Evolutionary conservation across 2,113 vertebrate species (phyloP).

Genomic region (Caranx ignobilis): DNA sequence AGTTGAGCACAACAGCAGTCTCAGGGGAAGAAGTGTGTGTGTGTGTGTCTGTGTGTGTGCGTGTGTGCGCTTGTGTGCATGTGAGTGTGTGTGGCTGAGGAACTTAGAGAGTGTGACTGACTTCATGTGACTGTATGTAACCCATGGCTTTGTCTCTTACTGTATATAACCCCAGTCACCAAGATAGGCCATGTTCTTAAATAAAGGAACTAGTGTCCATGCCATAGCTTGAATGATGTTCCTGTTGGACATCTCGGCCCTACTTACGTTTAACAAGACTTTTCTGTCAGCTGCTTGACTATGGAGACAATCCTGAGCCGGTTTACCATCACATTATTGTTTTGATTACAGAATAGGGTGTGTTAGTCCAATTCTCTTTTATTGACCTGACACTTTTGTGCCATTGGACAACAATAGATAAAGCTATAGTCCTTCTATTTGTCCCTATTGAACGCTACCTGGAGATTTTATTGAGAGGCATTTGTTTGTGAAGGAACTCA

Average conservation of each 20-base stretch:
- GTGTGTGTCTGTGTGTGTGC: conserved; percentile 25
- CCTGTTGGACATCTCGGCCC: conserved; percentile 34
- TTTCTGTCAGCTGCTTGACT: conserved; percentile 75
- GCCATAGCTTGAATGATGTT: conserved; percentile 49
- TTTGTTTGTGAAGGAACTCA: conserved; percentile 50
- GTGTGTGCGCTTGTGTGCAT: conserved; percentile 34
- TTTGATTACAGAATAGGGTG: conserved; percentile 25
- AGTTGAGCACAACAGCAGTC: conserved; percentile 85
- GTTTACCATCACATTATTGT: conserved; percentile 44
- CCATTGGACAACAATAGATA: conserved; percentile 56
- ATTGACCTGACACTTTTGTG: conserved; percentile 65
- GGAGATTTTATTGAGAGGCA: conserved; percentile 25
- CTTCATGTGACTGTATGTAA: conserved; percentile 58
- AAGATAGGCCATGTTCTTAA: conserved; percentile 52
- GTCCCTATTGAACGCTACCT: conserved; percentile 44
- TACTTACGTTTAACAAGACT: conserved; percentile 54
- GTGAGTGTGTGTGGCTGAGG: conserved; percentile 5
- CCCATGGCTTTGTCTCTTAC: conserved; percentile 63
- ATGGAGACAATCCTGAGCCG: conserved; percentile 72
- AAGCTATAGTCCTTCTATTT: conserved; percentile 48
- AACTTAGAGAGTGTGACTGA: conserved; percentile 19
- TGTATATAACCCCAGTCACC: conserved; percentile 70
- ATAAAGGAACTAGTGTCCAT: conserved; percentile 37
- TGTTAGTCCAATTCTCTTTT: conserved; percentile 36
- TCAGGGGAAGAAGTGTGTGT: conserved; percentile 79